These are phyloP conservation scores for Pachyuromys duprasi DNA, from an alignment of 2,797 vertebrate genomes.

Conservation along the genomic window DNA sequence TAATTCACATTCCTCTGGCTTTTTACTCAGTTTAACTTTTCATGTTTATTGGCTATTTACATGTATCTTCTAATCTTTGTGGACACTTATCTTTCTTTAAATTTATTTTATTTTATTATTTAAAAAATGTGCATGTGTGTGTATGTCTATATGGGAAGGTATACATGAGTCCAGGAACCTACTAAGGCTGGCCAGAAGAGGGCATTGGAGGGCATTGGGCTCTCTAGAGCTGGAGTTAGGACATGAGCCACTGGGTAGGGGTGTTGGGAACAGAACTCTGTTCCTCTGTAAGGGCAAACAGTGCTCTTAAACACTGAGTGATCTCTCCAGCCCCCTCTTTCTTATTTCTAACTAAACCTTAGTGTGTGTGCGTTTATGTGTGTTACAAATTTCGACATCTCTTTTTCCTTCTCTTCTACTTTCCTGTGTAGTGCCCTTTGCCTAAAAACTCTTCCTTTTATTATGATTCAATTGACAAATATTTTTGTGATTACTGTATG, in stretches of 20 bases:
- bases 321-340: neutral
- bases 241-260: neutral
- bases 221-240: neutral
- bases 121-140: neutral
- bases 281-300: neutral
- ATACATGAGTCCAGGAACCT: neutral
- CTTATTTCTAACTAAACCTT: neutral
- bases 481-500: neutral
- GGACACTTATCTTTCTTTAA: neutral
- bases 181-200: neutral
- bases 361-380: neutral
- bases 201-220: no score
- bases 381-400: neutral
- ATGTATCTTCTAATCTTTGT: neutral
- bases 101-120: neutral
- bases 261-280: neutral
- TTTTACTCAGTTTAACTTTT: neutral
- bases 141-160: neutral
- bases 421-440: neutral
- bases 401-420: neutral
- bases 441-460: constrained; percentile 36
- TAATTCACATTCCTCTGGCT: neutral
- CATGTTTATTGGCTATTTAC: neutral
- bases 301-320: neutral
- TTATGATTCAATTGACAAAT: neutral